Evolutionary conservation across 2,113 vertebrate genomes (phyloP).

Genomic region (Desmodus rotundus): DNA sequence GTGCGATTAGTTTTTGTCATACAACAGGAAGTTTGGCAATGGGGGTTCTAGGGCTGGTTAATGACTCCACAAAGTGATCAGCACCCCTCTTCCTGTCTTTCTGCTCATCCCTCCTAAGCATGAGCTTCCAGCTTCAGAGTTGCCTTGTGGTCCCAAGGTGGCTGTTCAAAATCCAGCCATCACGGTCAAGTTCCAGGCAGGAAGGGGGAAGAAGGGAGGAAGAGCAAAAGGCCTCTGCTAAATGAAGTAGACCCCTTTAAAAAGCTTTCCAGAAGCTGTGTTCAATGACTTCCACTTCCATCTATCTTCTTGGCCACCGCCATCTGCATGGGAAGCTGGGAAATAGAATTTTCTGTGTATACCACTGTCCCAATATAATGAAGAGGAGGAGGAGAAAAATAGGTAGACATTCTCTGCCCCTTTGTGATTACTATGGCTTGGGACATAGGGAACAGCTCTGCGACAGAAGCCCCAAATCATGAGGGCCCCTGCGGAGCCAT

Average conservation of each 20-base stretch:
- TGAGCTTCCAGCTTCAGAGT: neutral
- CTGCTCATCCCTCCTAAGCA: neutral
- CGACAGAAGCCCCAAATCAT: neutral
- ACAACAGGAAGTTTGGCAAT: neutral
- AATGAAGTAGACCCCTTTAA: neutral
- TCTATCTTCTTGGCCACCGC: neutral
- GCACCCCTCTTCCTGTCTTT: neutral
- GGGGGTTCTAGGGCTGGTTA: neutral
- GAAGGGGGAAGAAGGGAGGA: neutral
- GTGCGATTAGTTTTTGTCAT: neutral
- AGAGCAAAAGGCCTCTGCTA: neutral
- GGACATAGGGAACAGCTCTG: neutral
- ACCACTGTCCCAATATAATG: neutral
- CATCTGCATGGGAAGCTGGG: neutral
- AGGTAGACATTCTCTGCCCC: neutral
- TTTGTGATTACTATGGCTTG: neutral
- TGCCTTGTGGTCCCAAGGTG: neutral
- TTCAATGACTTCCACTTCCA: neutral
- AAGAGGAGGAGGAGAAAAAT: neutral
- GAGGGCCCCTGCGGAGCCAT: neutral
- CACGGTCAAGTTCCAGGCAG: neutral
- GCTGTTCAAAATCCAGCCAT: conserved; percentile 26
- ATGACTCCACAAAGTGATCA: neutral
- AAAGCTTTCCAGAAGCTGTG: neutral
- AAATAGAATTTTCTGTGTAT: neutral